Evolutionary conservation across 2,113 vertebrate species (phyloP), one percentile per base, ranked within the genome.

Genomic region (Notothenia coriiceps): DNA sequence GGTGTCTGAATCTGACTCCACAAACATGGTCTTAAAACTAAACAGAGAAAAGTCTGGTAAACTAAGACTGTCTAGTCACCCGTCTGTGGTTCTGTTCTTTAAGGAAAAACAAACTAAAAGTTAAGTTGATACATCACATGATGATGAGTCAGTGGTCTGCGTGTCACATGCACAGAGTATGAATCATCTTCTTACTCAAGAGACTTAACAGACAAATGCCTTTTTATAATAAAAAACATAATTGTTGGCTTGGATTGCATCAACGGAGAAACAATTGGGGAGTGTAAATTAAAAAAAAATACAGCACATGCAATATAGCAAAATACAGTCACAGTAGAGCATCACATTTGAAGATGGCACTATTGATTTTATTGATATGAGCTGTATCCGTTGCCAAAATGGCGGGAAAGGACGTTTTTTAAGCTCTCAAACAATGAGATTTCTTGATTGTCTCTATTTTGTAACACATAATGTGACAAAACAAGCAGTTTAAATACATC

Each of bases 121-220:
- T 35, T 5, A 54, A 51, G 5, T 54, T 59, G 10, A 40, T 54
- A 12, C 2, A 43, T 77, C 69, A 4, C 60, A 76, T 59, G 59
- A 79, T 70, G 25, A 3, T 85, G 88, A 85, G 9, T 90, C 79
- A 75, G 70, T 64, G 56, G 17, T 65, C 55, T 13, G 29, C 25
- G 47, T 54, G 47, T 62, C 49, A 74, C 22, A 74, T 61, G 61
- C 57, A 61, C 40, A 2, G 22, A 54, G 20, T 18, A 5, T 78
- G 63, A 51, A 79, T 75, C 69, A 67, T 76, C 4, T 14, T 35
- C 13, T n/a, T 17, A 61, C 15, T 50, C 10, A n/a, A 55, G 49
- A 14, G 33, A 57, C 35, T 33, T 18, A 43, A 73, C 46, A 20
- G 43, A 83, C 14, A 40, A 51, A 61, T 40, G n/a, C 4, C 33